Evolutionary conservation across 2,888 invertebrate genomes (phyloP).

Genomic region (Apotomis betuletana): DNA sequence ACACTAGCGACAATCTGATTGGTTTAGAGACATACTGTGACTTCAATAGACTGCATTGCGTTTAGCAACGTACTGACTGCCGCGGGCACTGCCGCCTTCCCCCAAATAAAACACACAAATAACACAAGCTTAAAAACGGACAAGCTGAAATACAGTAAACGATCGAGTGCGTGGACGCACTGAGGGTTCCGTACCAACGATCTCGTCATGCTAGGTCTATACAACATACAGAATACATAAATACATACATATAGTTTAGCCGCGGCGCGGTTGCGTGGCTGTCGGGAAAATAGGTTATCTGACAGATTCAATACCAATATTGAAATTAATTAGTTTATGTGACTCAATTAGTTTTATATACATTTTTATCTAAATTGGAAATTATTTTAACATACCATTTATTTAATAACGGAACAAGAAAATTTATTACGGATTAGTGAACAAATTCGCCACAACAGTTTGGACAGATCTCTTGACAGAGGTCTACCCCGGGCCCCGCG

Average conservation of each 20-base stretch:
- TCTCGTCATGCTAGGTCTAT: conserved; percentile 20
- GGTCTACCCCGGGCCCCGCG: neutral
- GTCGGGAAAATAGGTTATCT: conserved; percentile 24
- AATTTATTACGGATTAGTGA: neutral
- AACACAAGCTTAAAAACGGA: conserved; percentile 68
- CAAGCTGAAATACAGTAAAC: conserved; percentile 30
- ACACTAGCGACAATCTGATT: conserved; percentile 81
- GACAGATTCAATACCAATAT: conserved; percentile 14
- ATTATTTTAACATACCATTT: conserved; percentile 1
- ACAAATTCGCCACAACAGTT: neutral
- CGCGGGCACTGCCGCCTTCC: conserved; percentile 89
- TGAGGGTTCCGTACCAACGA: conserved; percentile 36
- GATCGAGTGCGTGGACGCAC: conserved; percentile 30
- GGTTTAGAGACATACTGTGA: conserved; percentile 81
- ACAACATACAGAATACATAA: conserved; percentile 23
- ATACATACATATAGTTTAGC: conserved; percentile 31
- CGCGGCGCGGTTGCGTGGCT: conserved; percentile 25
- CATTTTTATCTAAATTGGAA: conserved; percentile 9
- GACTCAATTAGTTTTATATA: neutral
- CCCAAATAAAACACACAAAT: conserved; percentile 80
- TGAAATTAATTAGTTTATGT: conserved; percentile 11
- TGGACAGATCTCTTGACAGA: neutral
- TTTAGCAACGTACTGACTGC: conserved; percentile 90
- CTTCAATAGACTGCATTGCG: conserved; percentile 86
- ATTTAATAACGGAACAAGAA: neutral